Percentiles rank a stretch among this genome's conserved stretches.
These are phyloP conservation scores for Phortica okadai DNA, from an alignment of 2,888 invertebrate genomes.

Conservation along the genomic window DNA sequence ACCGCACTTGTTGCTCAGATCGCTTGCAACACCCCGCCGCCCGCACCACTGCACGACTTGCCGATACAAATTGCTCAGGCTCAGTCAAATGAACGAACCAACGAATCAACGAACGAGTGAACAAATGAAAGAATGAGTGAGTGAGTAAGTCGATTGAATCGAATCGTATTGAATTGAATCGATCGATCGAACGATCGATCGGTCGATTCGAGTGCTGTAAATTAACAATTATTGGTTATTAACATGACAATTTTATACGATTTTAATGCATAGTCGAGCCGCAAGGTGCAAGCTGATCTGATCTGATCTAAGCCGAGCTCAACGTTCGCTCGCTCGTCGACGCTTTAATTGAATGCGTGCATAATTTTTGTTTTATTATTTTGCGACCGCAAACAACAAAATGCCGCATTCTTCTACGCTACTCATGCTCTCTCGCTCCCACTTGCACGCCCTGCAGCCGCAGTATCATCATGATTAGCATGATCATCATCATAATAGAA, in stretches of 20 bases:
- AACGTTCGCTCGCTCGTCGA: neutral
- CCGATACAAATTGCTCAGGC: too few relatives aligned
- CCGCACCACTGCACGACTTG: too few relatives aligned
- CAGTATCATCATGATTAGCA: neutral
- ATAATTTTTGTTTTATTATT: constrained; percentile 48
- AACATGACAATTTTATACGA: constrained; percentile 74
- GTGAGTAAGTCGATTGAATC: too few relatives aligned
- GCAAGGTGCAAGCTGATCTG: neutral
- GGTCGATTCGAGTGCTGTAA: constrained; percentile 63
- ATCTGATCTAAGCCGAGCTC: neutral
- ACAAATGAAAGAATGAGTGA: too few relatives aligned
- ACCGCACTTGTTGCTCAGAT: too few relatives aligned
- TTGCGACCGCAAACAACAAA: constrained; percentile 50
- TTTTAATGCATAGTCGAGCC: constrained; percentile 66
- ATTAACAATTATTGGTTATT: constrained; percentile 74
- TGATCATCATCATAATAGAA: neutral
- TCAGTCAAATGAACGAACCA: too few relatives aligned
- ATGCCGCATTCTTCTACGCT: too few relatives aligned
- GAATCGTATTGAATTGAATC: neutral
- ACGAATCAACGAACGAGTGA: too few relatives aligned
- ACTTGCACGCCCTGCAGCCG: too few relatives aligned
- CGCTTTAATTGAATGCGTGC: constrained; percentile 71
- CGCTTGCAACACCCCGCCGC: too few relatives aligned
- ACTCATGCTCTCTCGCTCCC: too few relatives aligned
- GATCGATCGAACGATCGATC: constrained; percentile 39